Evolutionary conservation across 2,888 invertebrate genomes (phyloP).

Genomic region (Lithophane ornitopus): DNA sequence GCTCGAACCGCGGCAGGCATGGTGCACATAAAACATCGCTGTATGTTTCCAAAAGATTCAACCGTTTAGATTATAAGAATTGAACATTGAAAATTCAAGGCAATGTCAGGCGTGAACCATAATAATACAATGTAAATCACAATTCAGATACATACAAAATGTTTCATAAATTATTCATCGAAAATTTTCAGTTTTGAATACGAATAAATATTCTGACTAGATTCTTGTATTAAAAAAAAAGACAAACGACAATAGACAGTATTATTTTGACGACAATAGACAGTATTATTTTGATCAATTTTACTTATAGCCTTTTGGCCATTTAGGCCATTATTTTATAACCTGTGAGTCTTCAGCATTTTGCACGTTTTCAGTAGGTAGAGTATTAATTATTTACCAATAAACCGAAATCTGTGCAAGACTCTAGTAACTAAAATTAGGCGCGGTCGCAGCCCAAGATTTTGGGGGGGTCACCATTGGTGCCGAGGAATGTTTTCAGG

Average conservation of each 20-base stretch:
- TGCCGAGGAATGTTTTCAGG: too few relatives aligned
- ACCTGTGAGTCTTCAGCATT: neutral
- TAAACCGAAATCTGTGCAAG: too few relatives aligned
- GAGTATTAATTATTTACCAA: too few relatives aligned
- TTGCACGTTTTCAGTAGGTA: neutral
- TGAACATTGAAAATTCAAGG: constrained; percentile 61
- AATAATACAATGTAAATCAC: constrained; percentile 59
- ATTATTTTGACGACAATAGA: too few relatives aligned
- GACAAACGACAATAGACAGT: neutral
- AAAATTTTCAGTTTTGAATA: constrained; percentile 51
- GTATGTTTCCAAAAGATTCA: constrained; percentile 65
- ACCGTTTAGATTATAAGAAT: constrained; percentile 63
- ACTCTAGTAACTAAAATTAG: too few relatives aligned
- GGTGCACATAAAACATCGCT: neutral
- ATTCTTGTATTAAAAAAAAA: constrained; percentile 30
- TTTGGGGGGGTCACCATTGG: too few relatives aligned
- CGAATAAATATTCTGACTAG: constrained; percentile 45
- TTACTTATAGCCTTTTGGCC: neutral
- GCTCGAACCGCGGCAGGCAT: neutral
- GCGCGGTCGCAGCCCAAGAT: too few relatives aligned
- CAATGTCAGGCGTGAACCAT: constrained; percentile 58
- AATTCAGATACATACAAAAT: constrained; percentile 60
- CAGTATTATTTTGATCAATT: neutral
- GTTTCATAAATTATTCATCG: constrained; percentile 63
- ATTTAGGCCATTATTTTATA: too few relatives aligned